Evolutionary conservation across 2,113 vertebrate species (phyloP).

Genomic region (Bubo scandiacus): DNA sequence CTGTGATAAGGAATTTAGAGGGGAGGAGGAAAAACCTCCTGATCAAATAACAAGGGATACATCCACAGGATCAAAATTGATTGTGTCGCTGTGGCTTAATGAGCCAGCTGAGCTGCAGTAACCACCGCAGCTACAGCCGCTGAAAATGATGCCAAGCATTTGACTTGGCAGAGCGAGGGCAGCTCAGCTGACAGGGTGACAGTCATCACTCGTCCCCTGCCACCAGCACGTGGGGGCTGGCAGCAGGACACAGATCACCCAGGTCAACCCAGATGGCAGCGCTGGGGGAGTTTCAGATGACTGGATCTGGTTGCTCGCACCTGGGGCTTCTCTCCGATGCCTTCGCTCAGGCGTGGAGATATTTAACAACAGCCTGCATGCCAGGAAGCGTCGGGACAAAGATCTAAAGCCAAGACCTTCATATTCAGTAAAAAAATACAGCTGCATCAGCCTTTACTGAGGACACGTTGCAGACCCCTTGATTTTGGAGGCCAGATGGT

Average conservation of each 20-base stretch:
- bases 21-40: not conserved
- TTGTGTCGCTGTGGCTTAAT: not conserved
- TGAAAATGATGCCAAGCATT: not conserved
- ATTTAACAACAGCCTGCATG: not conserved
- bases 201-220: not conserved
- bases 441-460: not conserved
- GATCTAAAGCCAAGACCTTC: not conserved
- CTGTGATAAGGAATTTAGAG: not conserved
- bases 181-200: not conserved
- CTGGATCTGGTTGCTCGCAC: not conserved
- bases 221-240: not conserved
- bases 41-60: not conserved
- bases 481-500: not conserved
- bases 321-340: not conserved
- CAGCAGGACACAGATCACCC: not conserved
- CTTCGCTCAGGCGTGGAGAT: not conserved
- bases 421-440: not conserved
- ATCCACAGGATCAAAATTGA: not conserved
- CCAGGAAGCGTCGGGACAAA: not conserved
- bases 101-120: not conserved
- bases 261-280: accelerated
- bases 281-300: not conserved
- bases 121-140: not conserved
- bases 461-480: not conserved
- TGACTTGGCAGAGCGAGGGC: not conserved